phyloP scores from a whole-genome alignment of 2,797 vertebrate species.

The Coendou prehensilis region DNA sequence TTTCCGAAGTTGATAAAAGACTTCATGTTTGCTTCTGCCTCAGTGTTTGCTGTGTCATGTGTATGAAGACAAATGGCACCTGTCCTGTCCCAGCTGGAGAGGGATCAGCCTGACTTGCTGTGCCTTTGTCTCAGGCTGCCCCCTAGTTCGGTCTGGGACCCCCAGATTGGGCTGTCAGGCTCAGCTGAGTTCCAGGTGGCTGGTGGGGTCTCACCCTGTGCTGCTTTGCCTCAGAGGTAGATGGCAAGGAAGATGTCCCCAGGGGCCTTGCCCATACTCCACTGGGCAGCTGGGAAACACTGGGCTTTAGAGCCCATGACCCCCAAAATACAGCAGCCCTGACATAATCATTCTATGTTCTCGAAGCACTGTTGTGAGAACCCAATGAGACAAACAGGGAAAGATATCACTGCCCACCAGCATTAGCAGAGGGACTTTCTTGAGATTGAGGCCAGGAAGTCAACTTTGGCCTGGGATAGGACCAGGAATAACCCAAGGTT shows the following conservation, averaged over 20 bases:
- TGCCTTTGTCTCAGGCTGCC: not conserved
- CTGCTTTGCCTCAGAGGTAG: not conserved
- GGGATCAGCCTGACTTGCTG: not conserved
- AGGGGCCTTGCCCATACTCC: too few species aligned
- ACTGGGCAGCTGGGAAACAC: rapidly evolving
- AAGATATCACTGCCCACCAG: rapidly evolving
- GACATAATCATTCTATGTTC: rapidly evolving
- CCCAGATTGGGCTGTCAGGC: not conserved
- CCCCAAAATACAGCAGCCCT: not conserved
- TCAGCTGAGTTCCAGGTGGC: not conserved
- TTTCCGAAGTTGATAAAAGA: not conserved
- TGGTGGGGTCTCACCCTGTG: rapidly evolving
- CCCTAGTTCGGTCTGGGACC: not conserved
- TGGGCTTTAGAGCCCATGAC: too few species aligned
- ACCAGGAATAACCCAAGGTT: too few species aligned
- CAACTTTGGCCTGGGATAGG: not conserved
- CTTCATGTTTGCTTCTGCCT: conserved; percentile 40
- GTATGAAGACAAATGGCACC: conserved; percentile 12
- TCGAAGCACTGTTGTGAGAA: not conserved
- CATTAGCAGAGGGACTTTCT: rapidly evolving
- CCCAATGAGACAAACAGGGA: rapidly evolving
- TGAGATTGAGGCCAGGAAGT: rapidly evolving
- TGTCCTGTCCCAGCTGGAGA: not conserved
- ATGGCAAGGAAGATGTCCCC: rapidly evolving
- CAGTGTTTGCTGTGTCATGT: rapidly evolving